Base-by-base conservation (phyloP, 1,140 invertebrate species). In the Saccostrea cuccullata region DNA sequence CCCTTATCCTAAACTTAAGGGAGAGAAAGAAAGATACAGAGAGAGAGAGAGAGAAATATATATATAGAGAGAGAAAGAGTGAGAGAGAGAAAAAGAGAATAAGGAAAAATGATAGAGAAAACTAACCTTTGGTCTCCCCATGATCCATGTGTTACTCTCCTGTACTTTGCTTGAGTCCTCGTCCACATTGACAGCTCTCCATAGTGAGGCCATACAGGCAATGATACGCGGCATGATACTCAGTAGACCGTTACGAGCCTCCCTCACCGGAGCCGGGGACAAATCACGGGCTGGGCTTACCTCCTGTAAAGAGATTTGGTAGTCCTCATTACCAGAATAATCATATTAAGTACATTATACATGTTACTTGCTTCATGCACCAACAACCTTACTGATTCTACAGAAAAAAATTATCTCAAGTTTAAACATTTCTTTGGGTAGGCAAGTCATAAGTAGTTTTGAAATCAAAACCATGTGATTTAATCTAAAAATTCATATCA, bases 181-280 rank as follows among this genome's bases (percentile, higher is more conserved):
- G 40, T 91, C 92, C 15, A 86, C 67, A 64, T 92, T 91, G 15
- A 97, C 96, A 55, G 97, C 97, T 93, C 97, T 97, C 98, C 98
- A 98, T n/a, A 98, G 94, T 83, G 97, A 96, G 1, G 97, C 96
- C 36, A 98, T 96, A 90, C 97, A 97, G 6, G 97, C 96, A 90
- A 98, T 97, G 92, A 98, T 97, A 88, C 97, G 96, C 0, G 97
- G 97, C 91, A 98, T 95, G 93, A 97, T 97, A 91, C 97, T 97
- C 12, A 98, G 95, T 20, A 98, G 96, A 9, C 96, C 96, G 93
- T 96, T 96, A 83, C 97, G 95, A 0, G 97, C 97, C 55, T 96
- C 96, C 86, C 96, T 93, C 88, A 97, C 90, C 11, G 95, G 94
- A 6, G 90, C 89, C 1, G 90, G 89, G 3, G 88, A 87, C 15